Base-by-base conservation (phyloP, 2,113 vertebrate species). In the Herpailurus yagouaroundi region DNA sequence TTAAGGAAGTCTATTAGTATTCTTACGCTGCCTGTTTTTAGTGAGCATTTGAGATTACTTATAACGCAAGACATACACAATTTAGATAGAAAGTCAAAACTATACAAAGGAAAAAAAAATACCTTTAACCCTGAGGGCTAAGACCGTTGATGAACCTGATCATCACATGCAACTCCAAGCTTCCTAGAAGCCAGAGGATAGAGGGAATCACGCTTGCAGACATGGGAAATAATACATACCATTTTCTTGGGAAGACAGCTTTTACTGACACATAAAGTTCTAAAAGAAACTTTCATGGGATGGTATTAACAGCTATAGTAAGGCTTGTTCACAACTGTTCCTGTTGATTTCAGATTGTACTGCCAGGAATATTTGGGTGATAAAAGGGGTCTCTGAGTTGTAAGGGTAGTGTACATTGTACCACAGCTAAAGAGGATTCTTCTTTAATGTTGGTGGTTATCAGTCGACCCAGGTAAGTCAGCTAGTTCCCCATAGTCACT, bases 31-130 rank as follows among this genome's bases (percentile, higher is more conserved):
- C 11, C 13, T 73, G 60, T 84, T 52, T 93, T 68, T 77, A 92
- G 27, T 64, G 76, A 81, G 50, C 50, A 50, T 92, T 95, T 95
- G 86, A 95, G 38, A 52, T 95, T 19, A 6, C 38, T 94, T 97
- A 33, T 48, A 69, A 76, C 27, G 55, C 33, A 60, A 38, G 25
- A 89, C 41, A 63, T 63, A 45, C 68, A 33, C 13, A 23, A 2
- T 73, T 31, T 68, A 89, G 33, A 77, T 21, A 57, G 38, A 41
- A 92, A 95, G 41, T 88, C 63, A 86, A n/a, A 90, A 93, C 63
- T 83, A 12, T 77, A 84, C 68, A 77, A 31, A 15, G 82, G 87
- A 73, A 76, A 82, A 66, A 19, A 19, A 79, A 94, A 89, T 41
- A 63, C 3, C 29, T 5, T 91, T 94, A 93, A 57, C 33, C 13